Evolutionary conservation across 2,113 vertebrate species (phyloP), one percentile per base, ranked within the genome.

Genomic region (Dicaeum eximium): DNA sequence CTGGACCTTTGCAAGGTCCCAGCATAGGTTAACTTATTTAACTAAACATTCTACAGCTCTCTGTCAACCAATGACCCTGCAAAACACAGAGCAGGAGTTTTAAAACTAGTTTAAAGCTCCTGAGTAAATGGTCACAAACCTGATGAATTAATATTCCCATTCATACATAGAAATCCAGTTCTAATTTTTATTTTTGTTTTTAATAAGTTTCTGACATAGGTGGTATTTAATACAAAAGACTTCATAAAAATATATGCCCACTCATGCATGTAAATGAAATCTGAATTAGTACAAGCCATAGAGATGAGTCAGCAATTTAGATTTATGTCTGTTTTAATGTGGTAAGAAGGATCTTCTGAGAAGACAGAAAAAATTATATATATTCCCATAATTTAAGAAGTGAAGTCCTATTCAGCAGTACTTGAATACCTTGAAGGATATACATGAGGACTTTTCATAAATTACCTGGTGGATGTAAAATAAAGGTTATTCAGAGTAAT

Each of bases 401-500:
- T 60, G 38, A 89, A 91, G 44, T 22, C 40, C 24, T 24, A 72
- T 31, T 86, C 69, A 88, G 60, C 38, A 90, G 48, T 30, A 40
- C 40, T 75, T 74, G 54, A 73, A 50, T 80, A 38, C 28, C 45
- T 78, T 83, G 88, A 80, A 94, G 44, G 35, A 84, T 70, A 58
- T 73, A 84, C n/a, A 81, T 11, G 48, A 74, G 31, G 28, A 51
- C 33, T 73, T 91, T 4, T 27, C 53, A 56, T 91, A 91, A 92
- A 94, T 88, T 64, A 53, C 22, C 23, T 53, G 31, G 12, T 75
- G 28, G 57, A 40, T 74, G 87, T 84, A 90, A 90, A 94, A 73
- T 86, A 93, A 88, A 83, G 88, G 72, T 92, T 92, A 86, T 80
- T 94, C 35, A 28, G 54, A 74, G 58, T 77, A 90, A 80, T 94